phyloP scores from a whole-genome alignment of 2,113 vertebrate species.

The Chloebia gouldiae region DNA sequence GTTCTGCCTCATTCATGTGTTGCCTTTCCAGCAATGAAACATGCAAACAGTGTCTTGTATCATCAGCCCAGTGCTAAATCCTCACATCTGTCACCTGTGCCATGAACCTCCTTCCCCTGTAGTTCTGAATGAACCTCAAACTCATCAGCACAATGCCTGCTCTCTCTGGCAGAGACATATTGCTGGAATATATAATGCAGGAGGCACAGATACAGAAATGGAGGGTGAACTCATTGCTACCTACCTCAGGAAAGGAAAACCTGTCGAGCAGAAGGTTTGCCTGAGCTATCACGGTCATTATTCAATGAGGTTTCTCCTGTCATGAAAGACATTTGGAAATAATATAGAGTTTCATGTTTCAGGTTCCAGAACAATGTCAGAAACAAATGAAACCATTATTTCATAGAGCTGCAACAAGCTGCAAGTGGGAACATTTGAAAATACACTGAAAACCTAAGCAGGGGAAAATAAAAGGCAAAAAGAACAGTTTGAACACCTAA shows the following conservation, averaged over 20 bases:
- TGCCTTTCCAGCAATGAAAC: neutral
- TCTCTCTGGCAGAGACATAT: neutral
- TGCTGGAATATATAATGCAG: neutral
- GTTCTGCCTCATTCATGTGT: neutral
- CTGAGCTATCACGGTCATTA: neutral
- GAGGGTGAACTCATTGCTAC: neutral
- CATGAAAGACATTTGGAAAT: neutral
- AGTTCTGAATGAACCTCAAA: neutral
- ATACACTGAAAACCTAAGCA: neutral
- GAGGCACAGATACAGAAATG: neutral
- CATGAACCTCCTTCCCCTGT: neutral
- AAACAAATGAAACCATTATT: slow-evolving; percentile 30
- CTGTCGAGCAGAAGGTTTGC: neutral
- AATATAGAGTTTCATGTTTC: neutral
- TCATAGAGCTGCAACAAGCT: neutral
- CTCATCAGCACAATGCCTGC: neutral
- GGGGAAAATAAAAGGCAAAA: neutral
- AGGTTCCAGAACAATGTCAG: neutral
- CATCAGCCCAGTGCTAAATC: neutral
- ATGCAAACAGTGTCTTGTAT: neutral
- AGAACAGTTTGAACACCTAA: neutral
- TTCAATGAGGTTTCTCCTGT: neutral
- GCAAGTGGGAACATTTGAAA: slow-evolving; percentile 8
- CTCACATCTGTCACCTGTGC: neutral
- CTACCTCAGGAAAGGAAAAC: neutral